phyloP scores from a whole-genome alignment of 53 echinoderm and acorn worm genomes.

The Holothuria scabra region DNA sequence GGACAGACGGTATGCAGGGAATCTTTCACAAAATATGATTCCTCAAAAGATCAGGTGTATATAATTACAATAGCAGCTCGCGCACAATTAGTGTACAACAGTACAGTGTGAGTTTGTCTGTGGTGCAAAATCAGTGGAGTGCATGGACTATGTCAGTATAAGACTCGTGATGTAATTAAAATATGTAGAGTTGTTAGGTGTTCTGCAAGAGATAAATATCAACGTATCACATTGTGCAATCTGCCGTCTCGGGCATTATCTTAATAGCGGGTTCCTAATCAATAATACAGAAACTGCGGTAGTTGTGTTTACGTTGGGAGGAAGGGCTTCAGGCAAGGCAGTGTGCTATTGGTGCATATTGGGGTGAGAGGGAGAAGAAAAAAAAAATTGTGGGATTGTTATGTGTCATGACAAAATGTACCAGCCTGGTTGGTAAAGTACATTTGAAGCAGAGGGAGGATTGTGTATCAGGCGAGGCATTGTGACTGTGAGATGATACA shows the following conservation, averaged over 20 bases:
- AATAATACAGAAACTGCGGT: constrained; percentile 41
- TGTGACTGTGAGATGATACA: no score
- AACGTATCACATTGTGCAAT: constrained; percentile 47
- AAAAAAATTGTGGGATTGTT: constrained; percentile 6
- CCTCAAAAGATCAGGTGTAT: constrained; percentile 39
- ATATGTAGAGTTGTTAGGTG: constrained; percentile 43
- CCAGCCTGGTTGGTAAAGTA: constrained; percentile 13
- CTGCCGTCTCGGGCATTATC: constrained; percentile 28
- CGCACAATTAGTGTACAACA: constrained; percentile 29
- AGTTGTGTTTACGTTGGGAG: constrained; percentile 14
- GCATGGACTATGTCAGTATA: constrained; percentile 14
- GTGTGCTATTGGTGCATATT: constrained; percentile 25
- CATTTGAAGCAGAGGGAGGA: constrained; percentile 13
- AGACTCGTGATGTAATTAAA: constrained; percentile 43
- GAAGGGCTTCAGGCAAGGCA: constrained; percentile 15
- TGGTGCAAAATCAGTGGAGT: constrained; percentile 4
- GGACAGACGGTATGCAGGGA: constrained; percentile 33
- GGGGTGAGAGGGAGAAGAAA: constrained; percentile 12
- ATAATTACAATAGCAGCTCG: constrained; percentile 34
- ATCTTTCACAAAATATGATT: constrained; percentile 31
- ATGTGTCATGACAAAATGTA: constrained; percentile 15
- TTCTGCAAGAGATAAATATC: constrained; percentile 45
- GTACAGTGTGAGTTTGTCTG: neutral
- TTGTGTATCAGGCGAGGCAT: no score
- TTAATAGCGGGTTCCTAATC: constrained; percentile 34